phyloP scores from a whole-genome alignment of 2,888 invertebrate genomes.

The Criorhina ranunculi region DNA sequence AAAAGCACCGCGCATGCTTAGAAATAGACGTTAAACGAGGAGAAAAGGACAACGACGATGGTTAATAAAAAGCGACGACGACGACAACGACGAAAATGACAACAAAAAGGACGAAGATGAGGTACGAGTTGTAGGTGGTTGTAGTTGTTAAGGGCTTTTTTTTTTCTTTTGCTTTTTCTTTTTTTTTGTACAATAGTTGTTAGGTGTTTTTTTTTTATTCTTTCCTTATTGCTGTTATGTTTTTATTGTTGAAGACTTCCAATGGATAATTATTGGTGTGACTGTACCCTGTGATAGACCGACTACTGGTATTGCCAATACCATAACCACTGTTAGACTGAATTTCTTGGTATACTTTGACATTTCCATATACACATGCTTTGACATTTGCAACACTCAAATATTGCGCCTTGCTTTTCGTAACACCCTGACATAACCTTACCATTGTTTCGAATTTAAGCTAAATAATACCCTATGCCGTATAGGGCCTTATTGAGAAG shows the following conservation, averaged over 20 bases:
- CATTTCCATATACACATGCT: too few relatives aligned
- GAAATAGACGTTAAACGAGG: constrained; percentile 37
- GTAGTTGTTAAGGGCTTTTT: constrained; percentile 73
- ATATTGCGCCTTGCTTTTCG: too few relatives aligned
- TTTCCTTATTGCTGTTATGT: constrained; percentile 51
- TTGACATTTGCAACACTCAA: too few relatives aligned
- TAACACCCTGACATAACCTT: too few relatives aligned
- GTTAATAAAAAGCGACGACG: too few relatives aligned
- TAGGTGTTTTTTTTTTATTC: too few relatives aligned
- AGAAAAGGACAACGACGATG: constrained; percentile 8
- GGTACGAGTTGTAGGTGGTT: neutral
- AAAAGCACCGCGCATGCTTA: constrained; percentile 52
- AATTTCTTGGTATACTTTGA: too few relatives aligned
- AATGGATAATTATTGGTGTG: constrained; percentile 38
- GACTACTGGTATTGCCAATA: too few relatives aligned
- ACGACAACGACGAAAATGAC: constrained; percentile 17
- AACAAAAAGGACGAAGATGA: constrained; percentile 11
- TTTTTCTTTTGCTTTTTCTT: constrained; percentile 53
- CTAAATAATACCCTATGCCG: too few relatives aligned
- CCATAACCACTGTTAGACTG: too few relatives aligned
- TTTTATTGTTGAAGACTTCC: constrained; percentile 41
- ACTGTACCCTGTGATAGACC: neutral
- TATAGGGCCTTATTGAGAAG: too few relatives aligned
- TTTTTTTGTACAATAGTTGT: constrained; percentile 55
- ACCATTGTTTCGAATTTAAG: too few relatives aligned